Base-by-base conservation (phyloP, 2,888 invertebrate genomes). In the Tholera decimalis region DNA sequence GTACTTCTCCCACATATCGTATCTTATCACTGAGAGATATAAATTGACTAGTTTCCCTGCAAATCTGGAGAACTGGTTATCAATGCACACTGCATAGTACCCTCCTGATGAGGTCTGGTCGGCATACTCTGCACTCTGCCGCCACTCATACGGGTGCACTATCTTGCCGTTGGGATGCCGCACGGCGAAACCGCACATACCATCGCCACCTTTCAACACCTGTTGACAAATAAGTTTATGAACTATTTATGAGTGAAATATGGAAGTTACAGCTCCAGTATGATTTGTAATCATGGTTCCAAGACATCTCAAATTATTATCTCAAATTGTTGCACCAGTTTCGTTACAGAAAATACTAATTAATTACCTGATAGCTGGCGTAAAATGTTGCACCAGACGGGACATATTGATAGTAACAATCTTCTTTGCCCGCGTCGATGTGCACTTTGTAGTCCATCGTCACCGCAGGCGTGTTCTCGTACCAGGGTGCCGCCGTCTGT, bases 381-480 rank as follows among this genome's bases (percentile, higher is more conserved):
- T 98, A 99, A 89, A 99, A 98, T 68, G 98, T 98, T 24, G 99
- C 98, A 58, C 98, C 98, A 61, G 97, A 97, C 85, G 98, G 98
- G 66, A 99, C 98, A 95, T 98, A 98, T 95, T 99, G 99, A 91
- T 97, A 98, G 93, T 99, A 99, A 93, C 99, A 99, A 88, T 99
- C 99, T 93, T 99, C 99, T 83, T 96, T 96, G 63, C 99, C 98
- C n/a, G 99, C 98, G 85, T 98, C 98, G 73, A 99, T 97, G 92
- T 99, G 98, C 37, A 99, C 98, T 94, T 99, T 99, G 90, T 99
- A 99, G 89, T 99, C 99, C 98, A 99, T 98, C 2, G 98, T 98
- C 35, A 98, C 98, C 11, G 99, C 99, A 13, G 99, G 99, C 62
- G 98, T 92, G 80, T 97, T 97, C 91, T 98, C 98, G 90, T 98